phyloP scores from a whole-genome alignment of 2,113 vertebrate species.

The Xerus inauris region DNA sequence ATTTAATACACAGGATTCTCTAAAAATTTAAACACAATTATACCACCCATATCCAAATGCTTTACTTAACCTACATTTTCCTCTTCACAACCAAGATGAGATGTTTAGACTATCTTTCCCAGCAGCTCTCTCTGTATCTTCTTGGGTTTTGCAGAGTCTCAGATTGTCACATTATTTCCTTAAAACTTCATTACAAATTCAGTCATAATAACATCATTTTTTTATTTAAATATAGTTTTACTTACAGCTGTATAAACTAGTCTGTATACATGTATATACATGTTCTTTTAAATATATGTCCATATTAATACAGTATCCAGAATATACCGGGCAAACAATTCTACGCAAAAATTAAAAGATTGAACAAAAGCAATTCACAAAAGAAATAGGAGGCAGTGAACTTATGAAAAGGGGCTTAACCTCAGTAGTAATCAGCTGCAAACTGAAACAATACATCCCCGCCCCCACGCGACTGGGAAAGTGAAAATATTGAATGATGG shows the following conservation, averaged over 20 bases:
- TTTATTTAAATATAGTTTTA: no score
- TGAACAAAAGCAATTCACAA: neutral
- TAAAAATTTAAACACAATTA: conserved; percentile 3
- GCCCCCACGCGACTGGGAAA: neutral
- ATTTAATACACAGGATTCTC: neutral
- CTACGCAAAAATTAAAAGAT: neutral
- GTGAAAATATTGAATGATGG: neutral
- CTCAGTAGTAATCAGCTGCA: neutral
- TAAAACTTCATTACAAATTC: conserved; percentile 7
- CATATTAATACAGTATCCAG: neutral
- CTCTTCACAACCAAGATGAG: neutral
- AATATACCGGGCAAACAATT: neutral
- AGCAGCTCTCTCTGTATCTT: neutral
- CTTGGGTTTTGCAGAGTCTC: conserved; percentile 18
- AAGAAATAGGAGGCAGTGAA: neutral
- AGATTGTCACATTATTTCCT: neutral
- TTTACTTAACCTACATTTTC: conserved; percentile 9
- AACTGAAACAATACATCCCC: neutral
- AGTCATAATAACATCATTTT: neutral
- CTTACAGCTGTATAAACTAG: neutral
- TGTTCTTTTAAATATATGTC: neutral
- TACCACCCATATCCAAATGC: neutral
- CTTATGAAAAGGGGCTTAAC: neutral
- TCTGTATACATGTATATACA: neutral
- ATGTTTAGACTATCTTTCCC: neutral